phyloP scores from a whole-genome alignment of 2,113 vertebrate species.

The Rhodinocichla rosea region DNA sequence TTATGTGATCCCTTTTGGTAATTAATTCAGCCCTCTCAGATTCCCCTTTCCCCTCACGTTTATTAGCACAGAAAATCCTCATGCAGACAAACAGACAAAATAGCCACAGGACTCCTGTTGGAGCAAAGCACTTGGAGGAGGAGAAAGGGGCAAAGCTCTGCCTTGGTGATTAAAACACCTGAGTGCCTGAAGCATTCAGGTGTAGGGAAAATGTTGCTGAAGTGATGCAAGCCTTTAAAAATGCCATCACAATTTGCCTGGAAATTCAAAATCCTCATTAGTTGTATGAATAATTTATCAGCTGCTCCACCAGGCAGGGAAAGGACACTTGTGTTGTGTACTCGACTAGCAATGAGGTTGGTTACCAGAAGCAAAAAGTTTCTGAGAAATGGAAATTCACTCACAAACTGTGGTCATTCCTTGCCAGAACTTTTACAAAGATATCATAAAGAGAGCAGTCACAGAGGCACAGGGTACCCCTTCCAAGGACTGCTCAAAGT shows the following conservation, averaged over 20 bases:
- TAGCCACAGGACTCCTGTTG: constrained; percentile 52
- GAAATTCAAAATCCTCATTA: constrained; percentile 65
- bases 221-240: constrained; percentile 53
- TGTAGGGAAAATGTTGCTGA: constrained; percentile 52
- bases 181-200: constrained; percentile 73
- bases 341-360: not conserved
- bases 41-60: constrained; percentile 21
- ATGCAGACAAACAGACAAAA: constrained; percentile 32
- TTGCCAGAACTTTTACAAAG: constrained; percentile 29
- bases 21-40: constrained; percentile 10
- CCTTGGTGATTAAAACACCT: constrained; percentile 63
- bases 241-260: constrained; percentile 27
- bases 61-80: constrained; percentile 47
- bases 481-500: constrained; percentile 21
- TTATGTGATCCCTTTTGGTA: constrained; percentile 25
- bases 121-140: constrained; percentile 13
- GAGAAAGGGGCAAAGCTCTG: not conserved
- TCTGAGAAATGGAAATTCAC: not conserved
- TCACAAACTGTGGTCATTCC: not conserved
- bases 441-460: constrained; percentile 32
- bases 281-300: constrained; percentile 70
- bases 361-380: not conserved
- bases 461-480: not conserved
- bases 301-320: constrained; percentile 9
- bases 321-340: constrained; percentile 59